phyloP scores from a whole-genome alignment of 2,797 vertebrate genomes.

The Selene dorsalis region DNA sequence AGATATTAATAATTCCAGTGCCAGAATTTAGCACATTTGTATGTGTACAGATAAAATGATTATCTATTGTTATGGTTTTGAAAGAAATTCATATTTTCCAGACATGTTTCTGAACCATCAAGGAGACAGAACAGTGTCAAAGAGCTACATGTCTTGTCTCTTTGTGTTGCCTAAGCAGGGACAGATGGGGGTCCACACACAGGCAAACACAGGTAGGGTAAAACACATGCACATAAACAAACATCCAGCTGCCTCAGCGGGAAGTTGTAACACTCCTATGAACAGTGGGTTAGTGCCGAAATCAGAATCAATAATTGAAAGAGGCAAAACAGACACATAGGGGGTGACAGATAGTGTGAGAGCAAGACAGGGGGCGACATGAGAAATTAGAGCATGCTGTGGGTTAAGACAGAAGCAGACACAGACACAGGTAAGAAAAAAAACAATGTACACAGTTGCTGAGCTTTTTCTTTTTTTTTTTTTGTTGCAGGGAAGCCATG shows the following conservation, averaged over 20 bases:
- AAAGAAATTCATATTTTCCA: slow-evolving; percentile 6
- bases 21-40: not conserved
- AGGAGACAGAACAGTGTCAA: slow-evolving; percentile 6
- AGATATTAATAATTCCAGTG: slow-evolving; percentile 17
- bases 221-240: slow-evolving; percentile 57
- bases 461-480: not conserved
- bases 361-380: slow-evolving; percentile 29
- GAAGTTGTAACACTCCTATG: slow-evolving; percentile 51
- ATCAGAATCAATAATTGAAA: slow-evolving; percentile 70
- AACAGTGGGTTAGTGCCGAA: slow-evolving; percentile 50
- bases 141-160: slow-evolving; percentile 21
- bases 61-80: not conserved
- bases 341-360: slow-evolving; percentile 19
- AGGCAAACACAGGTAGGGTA: slow-evolving; percentile 8
- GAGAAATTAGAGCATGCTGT: slow-evolving; percentile 19
- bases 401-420: slow-evolving; percentile 38
- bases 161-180: slow-evolving; percentile 1
- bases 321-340: slow-evolving; percentile 58
- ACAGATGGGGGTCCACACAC: slow-evolving; percentile 24
- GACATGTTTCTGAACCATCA: not conserved
- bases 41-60: not conserved
- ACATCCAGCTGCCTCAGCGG: slow-evolving; percentile 56
- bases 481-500: slow-evolving; percentile 14
- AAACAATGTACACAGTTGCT: slow-evolving; percentile 20
- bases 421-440: slow-evolving; percentile 11